These are phyloP conservation scores for Sogatella furcifera DNA, from an alignment of 1,140 invertebrate species.

Conservation along the genomic window DNA sequence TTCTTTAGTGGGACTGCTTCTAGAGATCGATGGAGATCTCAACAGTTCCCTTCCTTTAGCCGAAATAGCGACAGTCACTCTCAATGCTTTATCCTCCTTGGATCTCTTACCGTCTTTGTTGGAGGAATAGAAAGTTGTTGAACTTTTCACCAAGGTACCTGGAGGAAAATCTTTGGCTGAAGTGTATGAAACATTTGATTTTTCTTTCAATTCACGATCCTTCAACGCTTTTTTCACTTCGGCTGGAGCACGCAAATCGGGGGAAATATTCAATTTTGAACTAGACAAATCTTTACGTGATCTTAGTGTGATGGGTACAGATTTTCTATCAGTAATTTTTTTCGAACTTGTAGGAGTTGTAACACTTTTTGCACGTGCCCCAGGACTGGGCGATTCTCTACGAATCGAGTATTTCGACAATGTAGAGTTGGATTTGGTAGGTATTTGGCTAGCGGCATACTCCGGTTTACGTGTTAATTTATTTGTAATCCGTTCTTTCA, in stretches of 20 bases:
- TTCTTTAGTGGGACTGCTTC: background rate
- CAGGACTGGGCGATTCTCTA: conserved; percentile 6
- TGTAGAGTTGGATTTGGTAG: background rate
- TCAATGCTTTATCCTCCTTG: conserved; percentile 36
- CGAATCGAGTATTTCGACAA: background rate
- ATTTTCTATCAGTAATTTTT: conserved; percentile 4
- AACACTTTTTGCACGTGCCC: background rate
- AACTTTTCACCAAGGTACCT: conserved; percentile 33
- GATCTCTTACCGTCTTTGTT: conserved; percentile 25
- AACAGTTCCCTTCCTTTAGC: conserved; percentile 36
- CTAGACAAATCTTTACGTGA: conserved; percentile 1
- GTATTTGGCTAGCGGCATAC: background rate
- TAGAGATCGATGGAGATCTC: conserved; percentile 24
- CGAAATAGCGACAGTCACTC: conserved; percentile 35
- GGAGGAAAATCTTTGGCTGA: conserved; percentile 22
- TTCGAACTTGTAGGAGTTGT: background rate
- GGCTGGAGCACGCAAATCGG: conserved; percentile 43
- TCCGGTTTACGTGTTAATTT: conserved; percentile 9
- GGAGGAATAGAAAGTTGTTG: conserved; percentile 32
- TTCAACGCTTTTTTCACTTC: conserved; percentile 46
- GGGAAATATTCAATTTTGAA: conserved; percentile 29
- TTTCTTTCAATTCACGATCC: conserved; percentile 29
- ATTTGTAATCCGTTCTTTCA: conserved; percentile 15
- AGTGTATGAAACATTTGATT: conserved; percentile 5
- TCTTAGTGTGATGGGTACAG: background rate